Evolutionary conservation across 2,888 invertebrate species (phyloP).

Genomic region (Podotricha telesiphe): DNA sequence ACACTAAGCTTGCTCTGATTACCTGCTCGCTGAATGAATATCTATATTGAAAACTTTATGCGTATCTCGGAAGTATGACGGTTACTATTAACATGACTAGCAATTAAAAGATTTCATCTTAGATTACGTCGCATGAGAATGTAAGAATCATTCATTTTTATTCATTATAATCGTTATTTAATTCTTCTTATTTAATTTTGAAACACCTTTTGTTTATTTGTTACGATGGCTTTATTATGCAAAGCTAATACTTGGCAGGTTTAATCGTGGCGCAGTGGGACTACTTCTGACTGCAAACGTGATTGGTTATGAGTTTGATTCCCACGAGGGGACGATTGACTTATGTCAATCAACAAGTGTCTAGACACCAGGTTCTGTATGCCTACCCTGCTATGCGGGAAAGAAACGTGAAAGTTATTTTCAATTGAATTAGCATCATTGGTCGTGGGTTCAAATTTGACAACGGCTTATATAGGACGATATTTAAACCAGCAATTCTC

Average conservation of each 20-base stretch:
- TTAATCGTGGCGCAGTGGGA: neutral
- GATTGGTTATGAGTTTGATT: neutral
- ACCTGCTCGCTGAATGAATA: no score
- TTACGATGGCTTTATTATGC: neutral
- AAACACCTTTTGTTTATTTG: conserved; percentile 14
- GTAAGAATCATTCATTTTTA: conserved; percentile 35
- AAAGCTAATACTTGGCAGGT: neutral
- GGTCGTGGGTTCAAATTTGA: no score
- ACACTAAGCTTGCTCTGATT: no score
- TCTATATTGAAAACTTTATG: no score
- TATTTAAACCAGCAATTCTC: no score
- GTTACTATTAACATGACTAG: conserved; percentile 30
- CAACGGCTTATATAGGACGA: no score
- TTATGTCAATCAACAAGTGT: no score
- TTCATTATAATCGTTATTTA: conserved; percentile 29
- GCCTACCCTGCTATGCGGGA: no score
- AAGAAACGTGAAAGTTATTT: no score
- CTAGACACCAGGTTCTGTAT: no score
- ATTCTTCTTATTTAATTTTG: conserved; percentile 11
- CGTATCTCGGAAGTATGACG: neutral
- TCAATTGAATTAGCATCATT: no score
- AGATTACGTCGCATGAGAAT: conserved; percentile 37
- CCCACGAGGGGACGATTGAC: no score
- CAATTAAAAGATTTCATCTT: conserved; percentile 41
- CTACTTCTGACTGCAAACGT: neutral